These are phyloP conservation scores for Deroplatys truncata DNA, from an alignment of 2,888 invertebrate species.

Conservation along the genomic window DNA sequence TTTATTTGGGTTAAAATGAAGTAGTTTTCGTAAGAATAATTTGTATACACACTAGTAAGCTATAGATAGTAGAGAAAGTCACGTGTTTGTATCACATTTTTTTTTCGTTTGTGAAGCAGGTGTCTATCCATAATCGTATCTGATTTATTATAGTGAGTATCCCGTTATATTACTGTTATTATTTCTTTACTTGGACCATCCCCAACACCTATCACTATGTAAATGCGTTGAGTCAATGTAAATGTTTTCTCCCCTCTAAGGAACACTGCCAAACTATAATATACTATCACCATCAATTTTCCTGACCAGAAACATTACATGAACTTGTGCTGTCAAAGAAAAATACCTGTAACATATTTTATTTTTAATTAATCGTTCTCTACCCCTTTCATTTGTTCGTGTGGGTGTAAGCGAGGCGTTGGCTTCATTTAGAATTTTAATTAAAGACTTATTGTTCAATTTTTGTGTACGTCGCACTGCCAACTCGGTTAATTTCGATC, in stretches of 20 bases:
- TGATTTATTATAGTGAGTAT: too few relatives aligned
- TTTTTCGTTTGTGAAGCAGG: too few relatives aligned
- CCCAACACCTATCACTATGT: not conserved
- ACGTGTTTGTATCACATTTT: too few relatives aligned
- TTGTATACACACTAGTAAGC: too few relatives aligned
- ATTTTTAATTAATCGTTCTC: not conserved
- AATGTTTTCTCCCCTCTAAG: not conserved
- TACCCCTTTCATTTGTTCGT: not conserved
- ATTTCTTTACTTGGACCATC: not conserved
- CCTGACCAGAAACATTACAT: not conserved
- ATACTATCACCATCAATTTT: not conserved
- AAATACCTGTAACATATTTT: not conserved
- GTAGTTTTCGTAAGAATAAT: too few relatives aligned
- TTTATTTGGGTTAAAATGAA: too few relatives aligned
- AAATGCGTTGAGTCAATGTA: not conserved
- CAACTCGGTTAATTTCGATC: not conserved
- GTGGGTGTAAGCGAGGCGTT: not conserved
- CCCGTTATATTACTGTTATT: not conserved
- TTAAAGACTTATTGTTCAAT: not conserved
- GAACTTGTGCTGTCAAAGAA: not conserved
- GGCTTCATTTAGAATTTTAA: not conserved
- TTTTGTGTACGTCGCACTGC: not conserved
- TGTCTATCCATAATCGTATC: too few relatives aligned
- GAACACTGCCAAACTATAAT: not conserved
- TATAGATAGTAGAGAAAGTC: too few relatives aligned